A percentile compares a stretch with the other conserved stretches of the same genome.
Conservation (phyloP, 2,797 vertebrate genomes). For the Myioborus miniatus region DNA sequence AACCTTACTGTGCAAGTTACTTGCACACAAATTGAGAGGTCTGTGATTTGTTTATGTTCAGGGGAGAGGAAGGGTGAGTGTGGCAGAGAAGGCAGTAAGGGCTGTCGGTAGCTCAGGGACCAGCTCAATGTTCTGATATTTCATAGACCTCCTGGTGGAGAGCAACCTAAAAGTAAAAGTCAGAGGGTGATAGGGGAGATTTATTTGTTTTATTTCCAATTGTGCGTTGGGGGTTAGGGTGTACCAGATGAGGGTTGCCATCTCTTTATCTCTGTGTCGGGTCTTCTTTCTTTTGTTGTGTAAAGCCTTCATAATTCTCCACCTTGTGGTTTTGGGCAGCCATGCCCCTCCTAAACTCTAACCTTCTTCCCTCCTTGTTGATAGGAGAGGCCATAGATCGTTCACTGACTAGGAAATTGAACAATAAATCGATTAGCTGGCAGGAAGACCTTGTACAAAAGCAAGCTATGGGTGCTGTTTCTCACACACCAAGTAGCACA, state of each 20-base stretch:
- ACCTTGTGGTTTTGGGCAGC: not conserved
- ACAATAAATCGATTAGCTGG: slow-evolving; percentile 47
- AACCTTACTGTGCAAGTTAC: not conserved
- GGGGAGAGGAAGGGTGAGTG: not conserved
- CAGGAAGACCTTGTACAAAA: slow-evolving; percentile 7
- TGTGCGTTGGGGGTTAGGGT: not conserved
- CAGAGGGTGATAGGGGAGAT: not conserved
- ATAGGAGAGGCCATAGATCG: not conserved
- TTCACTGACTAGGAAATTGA: slow-evolving; percentile 12
- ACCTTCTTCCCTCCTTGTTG: not conserved
- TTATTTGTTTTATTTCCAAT: not conserved
- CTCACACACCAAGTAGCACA: not conserved
- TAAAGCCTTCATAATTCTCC: not conserved
- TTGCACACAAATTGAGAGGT: not conserved
- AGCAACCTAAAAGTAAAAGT: not conserved
- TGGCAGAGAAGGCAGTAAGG: not conserved
- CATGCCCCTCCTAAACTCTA: not conserved
- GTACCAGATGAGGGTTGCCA: not conserved
- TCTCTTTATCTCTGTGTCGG: not conserved
- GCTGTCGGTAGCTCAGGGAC: not conserved
- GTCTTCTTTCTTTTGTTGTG: not conserved
- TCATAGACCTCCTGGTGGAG: not conserved
- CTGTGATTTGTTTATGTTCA: not conserved
- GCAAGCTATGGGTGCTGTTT: not conserved
- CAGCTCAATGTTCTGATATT: not conserved